Evolutionary conservation across 2,113 vertebrate genomes (phyloP).

Genomic region (Mionectes macconnelli): DNA sequence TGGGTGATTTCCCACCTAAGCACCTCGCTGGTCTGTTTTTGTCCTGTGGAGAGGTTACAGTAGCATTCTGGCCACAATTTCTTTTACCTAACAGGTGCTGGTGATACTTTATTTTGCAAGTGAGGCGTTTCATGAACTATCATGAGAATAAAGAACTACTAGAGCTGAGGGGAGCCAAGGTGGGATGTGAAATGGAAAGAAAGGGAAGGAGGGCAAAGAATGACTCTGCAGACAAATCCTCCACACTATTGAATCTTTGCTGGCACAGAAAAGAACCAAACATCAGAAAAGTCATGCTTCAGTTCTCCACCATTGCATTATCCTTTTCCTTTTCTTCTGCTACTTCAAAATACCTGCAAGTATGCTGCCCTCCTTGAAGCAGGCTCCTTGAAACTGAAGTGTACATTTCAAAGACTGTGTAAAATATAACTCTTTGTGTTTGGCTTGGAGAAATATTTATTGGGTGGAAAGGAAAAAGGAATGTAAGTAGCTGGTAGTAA

Average conservation of each 20-base stretch:
- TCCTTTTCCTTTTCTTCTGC: conserved; percentile 24
- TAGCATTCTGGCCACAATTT: background rate
- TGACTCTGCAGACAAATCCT: conserved; percentile 18
- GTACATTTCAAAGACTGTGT: conserved; percentile 13
- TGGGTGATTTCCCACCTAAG: background rate
- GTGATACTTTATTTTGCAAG: conserved; percentile 17
- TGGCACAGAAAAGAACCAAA: background rate
- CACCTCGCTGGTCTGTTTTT: background rate
- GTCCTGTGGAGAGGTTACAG: background rate
- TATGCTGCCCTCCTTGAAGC: conserved; percentile 18
- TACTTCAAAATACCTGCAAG: conserved; percentile 12
- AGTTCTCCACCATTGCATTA: conserved; percentile 4
- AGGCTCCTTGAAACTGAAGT: conserved; percentile 22
- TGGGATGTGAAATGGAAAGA: background rate
- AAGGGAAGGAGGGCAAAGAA: background rate
- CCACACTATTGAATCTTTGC: background rate
- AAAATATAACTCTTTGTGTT: conserved; percentile 18
- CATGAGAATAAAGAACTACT: background rate
- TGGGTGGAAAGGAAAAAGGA: background rate
- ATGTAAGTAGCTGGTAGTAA: background rate
- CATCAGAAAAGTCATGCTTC: conserved; percentile 44
- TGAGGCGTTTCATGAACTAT: background rate
- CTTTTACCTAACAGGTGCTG: background rate
- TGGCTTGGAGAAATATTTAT: conserved; percentile 16
- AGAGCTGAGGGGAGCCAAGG: background rate